Conservation (phyloP, 2,113 vertebrate genomes). For the Rynchops niger region DNA sequence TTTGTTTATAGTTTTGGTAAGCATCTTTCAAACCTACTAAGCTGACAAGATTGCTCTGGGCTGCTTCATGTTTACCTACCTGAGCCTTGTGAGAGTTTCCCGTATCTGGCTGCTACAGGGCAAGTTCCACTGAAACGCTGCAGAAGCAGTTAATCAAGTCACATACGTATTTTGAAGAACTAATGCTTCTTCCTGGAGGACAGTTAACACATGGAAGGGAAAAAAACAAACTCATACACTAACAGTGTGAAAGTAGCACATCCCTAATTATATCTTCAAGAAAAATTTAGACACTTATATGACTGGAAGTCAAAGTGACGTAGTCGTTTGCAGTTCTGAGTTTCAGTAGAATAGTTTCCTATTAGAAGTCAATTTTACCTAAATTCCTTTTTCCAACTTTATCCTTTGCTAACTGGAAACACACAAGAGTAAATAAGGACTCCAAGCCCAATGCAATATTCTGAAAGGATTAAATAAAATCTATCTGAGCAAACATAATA, state of each 20-base stretch:
- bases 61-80: not conserved
- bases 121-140: accelerated
- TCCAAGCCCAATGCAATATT: slow-evolving; percentile 31
- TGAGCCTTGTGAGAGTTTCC: not conserved
- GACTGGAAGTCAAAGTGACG: not conserved
- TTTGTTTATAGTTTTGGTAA: not conserved
- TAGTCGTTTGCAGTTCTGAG: not conserved
- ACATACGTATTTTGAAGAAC: accelerated
- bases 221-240: not conserved
- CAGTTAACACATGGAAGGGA: not conserved
- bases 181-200: not conserved
- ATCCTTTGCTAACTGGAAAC: slow-evolving; percentile 29
- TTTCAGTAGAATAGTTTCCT: not conserved
- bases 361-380: not conserved
- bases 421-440: slow-evolving; percentile 33
- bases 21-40: not conserved
- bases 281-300: not conserved
- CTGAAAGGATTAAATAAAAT: slow-evolving; percentile 63
- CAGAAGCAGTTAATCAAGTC: not conserved
- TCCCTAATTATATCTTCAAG: not conserved
- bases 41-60: not conserved
- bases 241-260: not conserved
- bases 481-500: slow-evolving; percentile 49
- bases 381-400: not conserved
- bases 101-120: not conserved